phyloP scores from a whole-genome alignment of 2,797 vertebrate genomes.

The Pangasius djambal region DNA sequence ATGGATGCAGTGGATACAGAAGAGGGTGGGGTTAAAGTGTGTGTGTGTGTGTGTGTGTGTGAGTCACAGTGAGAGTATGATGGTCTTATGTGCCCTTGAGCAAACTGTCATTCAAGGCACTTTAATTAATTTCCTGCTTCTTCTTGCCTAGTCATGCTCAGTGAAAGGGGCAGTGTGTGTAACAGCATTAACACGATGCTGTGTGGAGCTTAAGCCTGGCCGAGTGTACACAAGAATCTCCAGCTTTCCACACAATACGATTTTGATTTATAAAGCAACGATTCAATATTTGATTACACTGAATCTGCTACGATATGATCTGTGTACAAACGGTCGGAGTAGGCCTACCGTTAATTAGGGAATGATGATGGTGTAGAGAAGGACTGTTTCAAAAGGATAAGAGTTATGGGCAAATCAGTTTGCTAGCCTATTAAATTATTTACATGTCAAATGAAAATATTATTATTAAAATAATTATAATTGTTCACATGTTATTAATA shows the following conservation, averaged over 20 bases:
- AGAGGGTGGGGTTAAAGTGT: conserved; percentile 53
- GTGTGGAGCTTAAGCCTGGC: not conserved
- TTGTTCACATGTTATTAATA: not conserved
- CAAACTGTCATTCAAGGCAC: conserved; percentile 77
- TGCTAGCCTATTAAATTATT: not conserved
- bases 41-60: not conserved
- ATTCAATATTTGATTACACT: not conserved
- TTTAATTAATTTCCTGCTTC: conserved; percentile 76
- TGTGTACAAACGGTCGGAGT: not conserved
- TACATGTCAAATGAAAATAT: not conserved
- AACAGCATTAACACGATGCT: conserved; percentile 59
- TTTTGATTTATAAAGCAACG: not conserved
- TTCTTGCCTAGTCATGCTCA: conserved; percentile 57
- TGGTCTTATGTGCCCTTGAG: conserved; percentile 73
- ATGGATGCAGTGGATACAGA: conserved; percentile 67
- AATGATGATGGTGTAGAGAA: not conserved
- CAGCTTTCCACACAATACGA: not conserved
- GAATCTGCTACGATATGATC: not conserved
- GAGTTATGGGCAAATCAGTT: not conserved
- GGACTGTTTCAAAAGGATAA: not conserved
- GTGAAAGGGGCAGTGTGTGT: conserved; percentile 48
- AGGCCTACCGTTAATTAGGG: not conserved
- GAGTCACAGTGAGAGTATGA: conserved; percentile 59
- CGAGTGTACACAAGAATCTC: not conserved
- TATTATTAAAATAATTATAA: not conserved